Conservation (phyloP, 1,140 invertebrate genomes). For the Orchestia grillus region DNA sequence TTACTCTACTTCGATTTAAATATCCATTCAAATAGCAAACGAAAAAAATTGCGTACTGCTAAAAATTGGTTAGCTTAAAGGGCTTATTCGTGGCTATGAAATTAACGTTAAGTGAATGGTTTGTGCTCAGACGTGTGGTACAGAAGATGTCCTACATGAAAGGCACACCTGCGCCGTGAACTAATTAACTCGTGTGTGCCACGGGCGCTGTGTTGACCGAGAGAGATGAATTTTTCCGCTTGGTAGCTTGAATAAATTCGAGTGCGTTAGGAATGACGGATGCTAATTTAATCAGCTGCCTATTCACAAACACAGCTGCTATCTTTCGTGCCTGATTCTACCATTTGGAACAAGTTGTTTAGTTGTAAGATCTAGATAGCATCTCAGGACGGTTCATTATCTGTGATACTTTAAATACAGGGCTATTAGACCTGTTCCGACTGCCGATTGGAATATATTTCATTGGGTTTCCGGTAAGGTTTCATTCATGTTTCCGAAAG, state of each 20-base stretch:
- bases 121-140: background rate
- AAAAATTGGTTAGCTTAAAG: no score
- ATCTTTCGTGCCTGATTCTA: background rate
- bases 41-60: no score
- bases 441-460: background rate
- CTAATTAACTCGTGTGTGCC: background rate
- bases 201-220: background rate
- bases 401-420: background rate
- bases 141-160: background rate
- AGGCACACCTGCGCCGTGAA: background rate
- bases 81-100: background rate
- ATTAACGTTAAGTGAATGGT: background rate
- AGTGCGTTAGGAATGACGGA: background rate
- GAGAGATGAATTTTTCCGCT: background rate
- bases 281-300: background rate
- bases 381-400: background rate
- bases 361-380: background rate
- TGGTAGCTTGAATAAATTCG: background rate
- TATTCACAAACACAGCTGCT: background rate
- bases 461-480: background rate
- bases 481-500: background rate
- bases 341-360: background rate
- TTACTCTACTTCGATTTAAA: no score
- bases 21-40: no score
- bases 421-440: background rate